These are phyloP conservation scores for Cherax destructor DNA, from an alignment of 1,140 invertebrate species.

Conservation along the genomic window DNA sequence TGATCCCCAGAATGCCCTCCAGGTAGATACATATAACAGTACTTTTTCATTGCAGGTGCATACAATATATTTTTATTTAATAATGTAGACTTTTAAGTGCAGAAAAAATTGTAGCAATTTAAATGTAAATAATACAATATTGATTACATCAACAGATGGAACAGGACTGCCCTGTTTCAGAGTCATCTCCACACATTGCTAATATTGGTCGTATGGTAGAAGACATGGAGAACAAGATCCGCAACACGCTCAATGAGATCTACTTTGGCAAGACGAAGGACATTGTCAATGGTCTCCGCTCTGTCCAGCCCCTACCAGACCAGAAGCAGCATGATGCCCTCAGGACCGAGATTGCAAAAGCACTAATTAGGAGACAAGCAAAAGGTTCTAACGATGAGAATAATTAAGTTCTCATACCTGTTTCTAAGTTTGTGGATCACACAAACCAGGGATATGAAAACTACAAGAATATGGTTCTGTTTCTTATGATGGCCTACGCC, in stretches of 20 bases:
- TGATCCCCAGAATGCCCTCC: too few species aligned
- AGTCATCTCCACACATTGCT: slow-evolving; percentile 96
- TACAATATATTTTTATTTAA: too few species aligned
- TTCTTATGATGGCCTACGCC: slow-evolving; percentile 45
- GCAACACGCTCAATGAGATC: slow-evolving; percentile 98
- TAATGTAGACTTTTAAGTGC: too few species aligned
- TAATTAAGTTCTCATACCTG: slow-evolving; percentile 43
- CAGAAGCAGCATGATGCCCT: slow-evolving; percentile 88
- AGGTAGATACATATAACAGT: too few species aligned
- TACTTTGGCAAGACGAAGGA: slow-evolving; percentile 99
- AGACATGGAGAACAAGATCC: slow-evolving; percentile 99
- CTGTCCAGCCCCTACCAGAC: slow-evolving; percentile 89
- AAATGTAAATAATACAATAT: background rate
- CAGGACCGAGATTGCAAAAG: slow-evolving; percentile 86
- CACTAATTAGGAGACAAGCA: slow-evolving; percentile 71
- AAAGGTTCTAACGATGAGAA: slow-evolving; percentile 47
- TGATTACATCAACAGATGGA: slow-evolving; percentile 83
- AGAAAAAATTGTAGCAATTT: too few species aligned
- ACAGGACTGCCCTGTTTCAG: slow-evolving; percentile 90
- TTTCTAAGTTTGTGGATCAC: slow-evolving; percentile 36
- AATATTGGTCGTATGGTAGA: slow-evolving; percentile 98
- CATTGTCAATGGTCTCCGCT: slow-evolving; percentile 97
- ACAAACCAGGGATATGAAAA: slow-evolving; percentile 36
- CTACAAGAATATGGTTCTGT: slow-evolving; percentile 30
- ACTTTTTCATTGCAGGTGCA: too few species aligned